Base-by-base conservation (phyloP, 2,113 vertebrate species). In the Hoplias malabaricus region DNA sequence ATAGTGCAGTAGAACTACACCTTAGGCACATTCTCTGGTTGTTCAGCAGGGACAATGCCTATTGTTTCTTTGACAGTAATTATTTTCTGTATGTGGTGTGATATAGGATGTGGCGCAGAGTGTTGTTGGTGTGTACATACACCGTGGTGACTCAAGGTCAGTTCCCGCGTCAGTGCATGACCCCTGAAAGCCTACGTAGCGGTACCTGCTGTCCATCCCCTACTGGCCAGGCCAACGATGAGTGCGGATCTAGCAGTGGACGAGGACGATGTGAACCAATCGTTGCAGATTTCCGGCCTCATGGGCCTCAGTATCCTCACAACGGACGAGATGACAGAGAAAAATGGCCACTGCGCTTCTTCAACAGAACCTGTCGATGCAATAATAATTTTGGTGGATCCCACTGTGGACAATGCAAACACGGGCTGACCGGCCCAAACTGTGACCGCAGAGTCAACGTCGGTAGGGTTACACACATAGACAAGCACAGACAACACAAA, bases 271-370 rank as follows among this genome's bases (percentile, higher is more conserved):
- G 97, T 33, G 86, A 88, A 80, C 87, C 94, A 0, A 88, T 96
- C 5, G 62, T 84, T 36, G 86, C 95, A 1, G 87, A 94, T 3
- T 86, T 75, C 0, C 91, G 88, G 14, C 90, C 95, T 0, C 65
- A 92, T 2, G 96, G 96, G 4, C 92, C 94, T 0, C 96, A 97
- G 72, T 98, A 95, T 79, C 96, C 96, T 54, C 97, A 97, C 78
- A 88, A 87, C 0, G 96, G 95, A 1, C 80, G 95, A 82, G 97
- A 99, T 16, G 97, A 98, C 82, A 87, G 97, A 40, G 96, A 98
- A 67, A 91, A 91, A 27, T 99, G 97, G 97, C 97, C 97, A 0
- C 82, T 93, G 23, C 93, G 94, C 11, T 99, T 99, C 83, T 99
- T 95, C 83, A 98, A 97, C 82, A 85, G 95, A 67, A 98, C 95